These are phyloP conservation scores for Diorhabda carinulata DNA, from an alignment of 1,140 invertebrate species.

Conservation along the genomic window DNA sequence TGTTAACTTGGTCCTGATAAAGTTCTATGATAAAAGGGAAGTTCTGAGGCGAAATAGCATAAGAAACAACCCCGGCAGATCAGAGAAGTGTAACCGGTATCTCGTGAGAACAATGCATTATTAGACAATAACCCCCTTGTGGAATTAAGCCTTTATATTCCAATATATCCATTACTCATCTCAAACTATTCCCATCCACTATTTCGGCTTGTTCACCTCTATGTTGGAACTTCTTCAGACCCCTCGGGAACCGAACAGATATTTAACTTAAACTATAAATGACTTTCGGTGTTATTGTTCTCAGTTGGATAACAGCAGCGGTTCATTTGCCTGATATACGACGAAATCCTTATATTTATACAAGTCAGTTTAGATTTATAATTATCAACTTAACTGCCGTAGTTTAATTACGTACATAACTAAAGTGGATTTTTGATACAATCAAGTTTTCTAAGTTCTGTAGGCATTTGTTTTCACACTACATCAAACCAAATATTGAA, in stretches of 20 bases:
- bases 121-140: constrained; percentile 46
- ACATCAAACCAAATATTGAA: no score
- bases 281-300: constrained; percentile 2
- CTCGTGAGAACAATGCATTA: constrained; percentile 48
- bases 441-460: no score
- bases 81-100: constrained; percentile 41
- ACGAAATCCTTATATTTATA: background rate
- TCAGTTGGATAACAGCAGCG: background rate
- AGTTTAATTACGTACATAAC: background rate
- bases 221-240: constrained; percentile 12
- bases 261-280: constrained; percentile 11
- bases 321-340: background rate
- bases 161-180: constrained; percentile 45
- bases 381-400: background rate
- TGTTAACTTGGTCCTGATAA: no score
- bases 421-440: background rate
- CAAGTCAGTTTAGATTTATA: background rate
- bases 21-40: no score
- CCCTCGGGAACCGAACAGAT: background rate
- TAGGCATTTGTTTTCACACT: no score
- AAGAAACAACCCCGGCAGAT: constrained; percentile 20
- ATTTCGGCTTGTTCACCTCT: constrained; percentile 22
- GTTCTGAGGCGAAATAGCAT: no score
- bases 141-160: constrained; percentile 47
- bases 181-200: constrained; percentile 32